Evolutionary conservation across 2,888 invertebrate species (phyloP).

Genomic region (Hanleya hanleyi): DNA sequence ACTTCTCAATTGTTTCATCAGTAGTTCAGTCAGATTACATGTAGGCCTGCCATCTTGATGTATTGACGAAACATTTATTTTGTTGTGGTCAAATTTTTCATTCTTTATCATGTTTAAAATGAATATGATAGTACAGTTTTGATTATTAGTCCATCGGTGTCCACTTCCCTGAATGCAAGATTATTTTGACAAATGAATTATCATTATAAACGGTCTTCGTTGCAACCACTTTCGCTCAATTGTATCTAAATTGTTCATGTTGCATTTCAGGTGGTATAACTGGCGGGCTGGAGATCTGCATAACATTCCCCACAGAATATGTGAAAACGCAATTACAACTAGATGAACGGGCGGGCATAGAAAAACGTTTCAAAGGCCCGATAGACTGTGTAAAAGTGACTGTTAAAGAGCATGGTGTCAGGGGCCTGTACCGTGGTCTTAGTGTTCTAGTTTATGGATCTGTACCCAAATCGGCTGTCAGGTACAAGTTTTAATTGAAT

Average conservation of each 20-base stretch:
- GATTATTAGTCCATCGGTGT: too few species aligned
- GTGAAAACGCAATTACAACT: slow-evolving; percentile 99
- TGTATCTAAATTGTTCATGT: neutral
- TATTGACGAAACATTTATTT: too few species aligned
- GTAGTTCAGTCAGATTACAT: too few species aligned
- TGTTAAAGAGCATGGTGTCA: slow-evolving; percentile 87
- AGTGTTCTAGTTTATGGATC: slow-evolving; percentile 97
- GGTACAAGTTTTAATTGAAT: slow-evolving; percentile 77
- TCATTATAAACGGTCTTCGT: too few species aligned
- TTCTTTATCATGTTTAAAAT: too few species aligned
- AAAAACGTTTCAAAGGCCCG: slow-evolving; percentile 86
- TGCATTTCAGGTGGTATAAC: slow-evolving; percentile 87
- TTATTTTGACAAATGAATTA: too few species aligned
- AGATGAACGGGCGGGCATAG: slow-evolving; percentile 85
- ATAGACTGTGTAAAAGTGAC: slow-evolving; percentile 94
- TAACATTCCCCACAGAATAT: slow-evolving; percentile 99
- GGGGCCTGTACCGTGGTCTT: slow-evolving; percentile 95
- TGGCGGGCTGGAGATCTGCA: slow-evolving; percentile 99
- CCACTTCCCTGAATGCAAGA: too few species aligned
- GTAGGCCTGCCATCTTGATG: too few species aligned
- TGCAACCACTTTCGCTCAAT: too few species aligned
- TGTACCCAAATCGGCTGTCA: slow-evolving; percentile 98
- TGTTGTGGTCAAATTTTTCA: too few species aligned
- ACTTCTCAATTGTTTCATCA: too few species aligned
- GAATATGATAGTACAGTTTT: too few species aligned